Conservation (phyloP, 2,113 vertebrate genomes). For the Tylochromis polylepis region DNA sequence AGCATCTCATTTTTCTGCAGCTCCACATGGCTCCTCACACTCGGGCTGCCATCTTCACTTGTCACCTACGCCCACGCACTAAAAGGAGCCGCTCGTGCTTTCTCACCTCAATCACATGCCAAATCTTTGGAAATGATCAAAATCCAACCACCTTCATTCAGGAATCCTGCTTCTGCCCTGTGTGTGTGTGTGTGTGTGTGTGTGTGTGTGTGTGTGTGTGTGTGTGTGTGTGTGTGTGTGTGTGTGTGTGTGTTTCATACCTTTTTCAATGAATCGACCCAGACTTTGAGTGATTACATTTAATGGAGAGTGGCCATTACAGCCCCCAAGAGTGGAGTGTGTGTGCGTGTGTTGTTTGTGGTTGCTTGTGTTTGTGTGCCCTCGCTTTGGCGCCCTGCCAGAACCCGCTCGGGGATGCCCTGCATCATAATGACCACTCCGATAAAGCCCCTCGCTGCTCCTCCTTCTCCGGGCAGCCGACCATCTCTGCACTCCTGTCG, state of each 20-base stretch:
- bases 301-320: slow-evolving; percentile 20
- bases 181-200: neutral
- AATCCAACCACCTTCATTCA: slow-evolving; percentile 2
- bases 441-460: neutral
- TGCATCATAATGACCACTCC: slow-evolving; percentile 48
- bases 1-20: neutral
- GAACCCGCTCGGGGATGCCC: slow-evolving; percentile 53
- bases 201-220: neutral
- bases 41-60: neutral
- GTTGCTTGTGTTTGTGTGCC: neutral
- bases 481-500: neutral
- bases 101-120: neutral
- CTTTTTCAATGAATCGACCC: neutral
- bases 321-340: neutral
- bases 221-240: neutral
- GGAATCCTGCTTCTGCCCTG: neutral
- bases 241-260: neutral
- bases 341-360: slow-evolving; percentile 9
- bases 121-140: neutral
- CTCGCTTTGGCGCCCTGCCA: slow-evolving; percentile 29
- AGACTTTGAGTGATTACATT: slow-evolving; percentile 28
- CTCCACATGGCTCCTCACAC: slow-evolving; percentile 42
- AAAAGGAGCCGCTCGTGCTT: neutral
- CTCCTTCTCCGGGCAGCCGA: neutral
- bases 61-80: neutral